These are phyloP conservation scores for Origma solitaria DNA, from an alignment of 2,113 vertebrate species.

Conservation along the genomic window DNA sequence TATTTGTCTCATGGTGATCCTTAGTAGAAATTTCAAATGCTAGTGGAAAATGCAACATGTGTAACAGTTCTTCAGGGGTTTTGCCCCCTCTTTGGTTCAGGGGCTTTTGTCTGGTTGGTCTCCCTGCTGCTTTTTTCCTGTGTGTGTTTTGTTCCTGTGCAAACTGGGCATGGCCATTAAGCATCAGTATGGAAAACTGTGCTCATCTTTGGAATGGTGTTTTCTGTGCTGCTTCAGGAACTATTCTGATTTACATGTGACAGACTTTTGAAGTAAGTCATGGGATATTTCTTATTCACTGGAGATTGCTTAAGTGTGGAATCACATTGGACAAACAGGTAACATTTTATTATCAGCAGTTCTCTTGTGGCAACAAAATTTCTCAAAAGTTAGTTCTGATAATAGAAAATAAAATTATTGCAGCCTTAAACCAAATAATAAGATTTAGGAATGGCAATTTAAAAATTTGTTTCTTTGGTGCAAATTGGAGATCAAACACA, in stretches of 20 bases:
- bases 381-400: neutral
- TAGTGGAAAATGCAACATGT: neutral
- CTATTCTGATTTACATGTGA: conserved; percentile 74
- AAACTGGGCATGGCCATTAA: conserved; percentile 67
- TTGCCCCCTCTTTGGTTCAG: neutral
- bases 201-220: conserved; percentile 75
- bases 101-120: conserved; percentile 77
- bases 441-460: neutral
- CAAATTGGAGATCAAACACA: neutral
- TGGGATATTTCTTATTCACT: neutral
- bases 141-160: conserved; percentile 75
- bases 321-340: neutral
- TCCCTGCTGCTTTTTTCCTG: conserved; percentile 76
- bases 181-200: conserved; percentile 70
- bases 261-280: conserved; percentile 78
- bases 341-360: neutral
- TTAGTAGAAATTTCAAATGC: neutral
- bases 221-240: conserved; percentile 77
- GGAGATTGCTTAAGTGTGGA: neutral
- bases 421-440: neutral
- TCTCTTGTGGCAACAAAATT: neutral
- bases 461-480: neutral
- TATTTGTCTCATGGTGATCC: neutral
- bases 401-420: neutral
- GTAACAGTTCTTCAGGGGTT: neutral